These are phyloP conservation scores for Phaedon cochleariae DNA, from an alignment of 2,888 invertebrate species.

Conservation along the genomic window DNA sequence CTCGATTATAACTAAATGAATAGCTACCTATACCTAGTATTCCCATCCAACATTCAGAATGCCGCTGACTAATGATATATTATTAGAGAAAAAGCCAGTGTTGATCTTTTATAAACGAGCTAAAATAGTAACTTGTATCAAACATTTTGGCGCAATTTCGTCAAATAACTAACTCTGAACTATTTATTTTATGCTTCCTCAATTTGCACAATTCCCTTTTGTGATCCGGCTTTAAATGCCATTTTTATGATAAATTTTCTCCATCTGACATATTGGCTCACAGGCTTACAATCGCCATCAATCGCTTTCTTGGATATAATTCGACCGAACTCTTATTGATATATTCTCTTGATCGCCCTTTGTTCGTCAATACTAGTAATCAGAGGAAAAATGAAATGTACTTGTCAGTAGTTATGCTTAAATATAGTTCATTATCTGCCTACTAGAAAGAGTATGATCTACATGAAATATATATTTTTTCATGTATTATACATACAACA, in stretches of 20 bases:
- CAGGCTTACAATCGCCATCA: too few relatives aligned
- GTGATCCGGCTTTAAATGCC: conserved; percentile 6
- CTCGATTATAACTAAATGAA: not conserved
- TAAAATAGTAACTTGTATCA: not conserved
- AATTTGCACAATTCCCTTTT: conserved; percentile 14
- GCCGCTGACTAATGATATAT: not conserved
- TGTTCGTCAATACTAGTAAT: not conserved
- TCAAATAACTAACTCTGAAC: conserved; percentile 10
- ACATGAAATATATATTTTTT: not conserved
- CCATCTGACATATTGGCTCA: conserved; percentile 6
- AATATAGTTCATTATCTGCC: not conserved
- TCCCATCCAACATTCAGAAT: not conserved
- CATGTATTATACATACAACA: too few relatives aligned
- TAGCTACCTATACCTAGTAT: too few relatives aligned
- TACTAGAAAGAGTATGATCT: not conserved
- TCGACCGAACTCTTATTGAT: not conserved
- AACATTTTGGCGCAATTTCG: conserved; percentile 5
- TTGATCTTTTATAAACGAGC: conserved; percentile 1
- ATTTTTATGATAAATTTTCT: conserved; percentile 9
- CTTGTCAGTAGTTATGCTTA: not conserved
- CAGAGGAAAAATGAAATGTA: not conserved
- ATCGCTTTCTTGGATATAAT: conserved; percentile 11
- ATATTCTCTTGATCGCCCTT: not conserved
- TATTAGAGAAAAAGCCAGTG: not conserved
- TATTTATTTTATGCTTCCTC: conserved; percentile 20